These are phyloP conservation scores for Aphelocoma californica DNA, from an alignment of 2,797 vertebrate species.

Conservation along the genomic window DNA sequence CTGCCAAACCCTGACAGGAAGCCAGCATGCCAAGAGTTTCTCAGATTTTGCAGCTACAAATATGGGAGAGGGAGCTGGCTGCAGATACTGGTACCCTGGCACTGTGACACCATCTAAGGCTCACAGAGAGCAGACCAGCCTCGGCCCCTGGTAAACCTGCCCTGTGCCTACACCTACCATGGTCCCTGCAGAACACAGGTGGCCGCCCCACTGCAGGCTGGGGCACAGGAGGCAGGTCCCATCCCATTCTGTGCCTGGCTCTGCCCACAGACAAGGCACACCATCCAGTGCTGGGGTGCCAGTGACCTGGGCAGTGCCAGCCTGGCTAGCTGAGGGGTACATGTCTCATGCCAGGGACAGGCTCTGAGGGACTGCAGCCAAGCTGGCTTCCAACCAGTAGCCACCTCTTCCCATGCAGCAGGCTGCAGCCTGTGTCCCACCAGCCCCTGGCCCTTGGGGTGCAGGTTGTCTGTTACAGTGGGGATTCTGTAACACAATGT, in stretches of 20 bases:
- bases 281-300: no score
- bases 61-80: neutral
- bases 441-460: neutral
- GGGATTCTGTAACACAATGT: no score
- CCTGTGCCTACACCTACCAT: neutral
- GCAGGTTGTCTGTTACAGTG: neutral
- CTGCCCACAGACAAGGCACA: rapidly evolving
- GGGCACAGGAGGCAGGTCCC: neutral
- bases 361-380: neutral
- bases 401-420: neutral
- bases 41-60: neutral
- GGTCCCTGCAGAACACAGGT: no score
- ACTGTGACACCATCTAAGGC: neutral
- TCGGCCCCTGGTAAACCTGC: no score
- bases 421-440: rapidly evolving
- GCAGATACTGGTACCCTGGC: neutral
- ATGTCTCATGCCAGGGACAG: neutral
- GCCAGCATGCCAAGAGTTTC: neutral
- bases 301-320: neutral
- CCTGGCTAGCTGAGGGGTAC: neutral
- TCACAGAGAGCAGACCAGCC: neutral
- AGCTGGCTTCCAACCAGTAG: neutral
- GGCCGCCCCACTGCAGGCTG: rapidly evolving
- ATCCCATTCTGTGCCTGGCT: neutral
- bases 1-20: neutral